phyloP scores from a whole-genome alignment of 2,797 vertebrate genomes.

The Zonotrichia albicollis region DNA sequence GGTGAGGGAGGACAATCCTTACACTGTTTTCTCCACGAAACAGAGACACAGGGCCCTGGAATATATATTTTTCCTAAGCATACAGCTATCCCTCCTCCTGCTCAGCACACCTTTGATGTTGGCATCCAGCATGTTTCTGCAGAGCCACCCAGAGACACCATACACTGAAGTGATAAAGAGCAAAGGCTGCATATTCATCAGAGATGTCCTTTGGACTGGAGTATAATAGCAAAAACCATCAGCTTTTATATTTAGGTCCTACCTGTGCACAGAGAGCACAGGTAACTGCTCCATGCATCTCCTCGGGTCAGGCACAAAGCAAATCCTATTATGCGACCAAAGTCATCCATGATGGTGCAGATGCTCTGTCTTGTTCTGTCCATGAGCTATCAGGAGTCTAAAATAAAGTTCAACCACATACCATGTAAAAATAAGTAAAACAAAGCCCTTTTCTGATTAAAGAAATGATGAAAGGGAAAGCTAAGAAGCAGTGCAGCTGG shows the following conservation, averaged over 20 bases:
- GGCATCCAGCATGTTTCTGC: neutral
- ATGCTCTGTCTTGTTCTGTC: neutral
- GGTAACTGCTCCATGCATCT: neutral
- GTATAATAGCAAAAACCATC: neutral
- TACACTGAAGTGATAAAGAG: neutral
- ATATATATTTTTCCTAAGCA: neutral
- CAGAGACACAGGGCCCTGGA: neutral
- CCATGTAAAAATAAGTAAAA: conserved; percentile 22
- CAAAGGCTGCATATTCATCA: neutral
- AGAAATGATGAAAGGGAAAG: conserved; percentile 50
- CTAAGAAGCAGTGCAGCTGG: conserved; percentile 39
- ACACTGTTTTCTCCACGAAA: neutral
- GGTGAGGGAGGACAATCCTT: neutral
- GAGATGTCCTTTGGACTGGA: neutral
- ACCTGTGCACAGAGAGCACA: neutral
- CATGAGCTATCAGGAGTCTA: neutral
- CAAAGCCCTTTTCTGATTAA: conserved; percentile 47
- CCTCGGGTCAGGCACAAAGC: neutral
- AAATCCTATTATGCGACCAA: neutral
- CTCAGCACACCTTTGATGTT: neutral
- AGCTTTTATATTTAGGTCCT: neutral
- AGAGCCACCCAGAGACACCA: neutral
- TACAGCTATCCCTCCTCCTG: neutral
- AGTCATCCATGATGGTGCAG: neutral
- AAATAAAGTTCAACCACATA: neutral